Base-by-base conservation (phyloP, 1,140 invertebrate genomes). In the Aphaenogaster rudis region DNA sequence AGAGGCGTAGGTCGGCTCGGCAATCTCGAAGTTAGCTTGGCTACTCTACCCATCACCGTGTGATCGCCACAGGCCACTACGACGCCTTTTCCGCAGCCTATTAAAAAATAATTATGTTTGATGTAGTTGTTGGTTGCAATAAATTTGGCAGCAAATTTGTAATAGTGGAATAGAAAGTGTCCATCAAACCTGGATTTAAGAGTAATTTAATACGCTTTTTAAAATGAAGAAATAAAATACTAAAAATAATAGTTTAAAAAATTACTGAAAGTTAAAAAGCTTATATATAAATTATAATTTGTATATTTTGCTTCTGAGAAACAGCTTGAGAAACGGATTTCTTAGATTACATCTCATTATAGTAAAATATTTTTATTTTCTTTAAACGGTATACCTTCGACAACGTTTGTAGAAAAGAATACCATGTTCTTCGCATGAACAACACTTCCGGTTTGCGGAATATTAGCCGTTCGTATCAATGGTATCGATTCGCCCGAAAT, bases 21-120 rank as follows among this genome's bases (percentile, higher is more conserved):
- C 93, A 99, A 96, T 93, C 99, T 98, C 57, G 99, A 99, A 45
- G 99, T 99, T 89, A 99, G 96, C 94, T 99, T 99, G 92, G 99
- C 99, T 96, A 99, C 99, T 94, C 99, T 97, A 90, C 99, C 99
- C 98, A 99, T 99, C 36, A 99, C 98, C 87, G 99, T 99, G 93
- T 98, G 97, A 96, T 99, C 99, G 93, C 99, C 99, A 94, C 98
- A 99, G 94, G 97, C 98, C 92, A 99, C 99, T 63, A 99, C 99
- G 91, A 99, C 97, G 91, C 99, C 99, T 93, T 98, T 98, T 87
- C 97, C 98, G 90, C 98, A 99, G 90, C 99, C 93, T 93, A 52
- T 82, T 76, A 21, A 64, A 96, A 63, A 96, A 96, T 96, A 57
- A 52, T 28, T 52, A 48, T 50, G 28, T 50, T 59, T 39, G 1